These are phyloP conservation scores for Mimas tiliae DNA, from an alignment of 2,888 invertebrate species.

Conservation along the genomic window DNA sequence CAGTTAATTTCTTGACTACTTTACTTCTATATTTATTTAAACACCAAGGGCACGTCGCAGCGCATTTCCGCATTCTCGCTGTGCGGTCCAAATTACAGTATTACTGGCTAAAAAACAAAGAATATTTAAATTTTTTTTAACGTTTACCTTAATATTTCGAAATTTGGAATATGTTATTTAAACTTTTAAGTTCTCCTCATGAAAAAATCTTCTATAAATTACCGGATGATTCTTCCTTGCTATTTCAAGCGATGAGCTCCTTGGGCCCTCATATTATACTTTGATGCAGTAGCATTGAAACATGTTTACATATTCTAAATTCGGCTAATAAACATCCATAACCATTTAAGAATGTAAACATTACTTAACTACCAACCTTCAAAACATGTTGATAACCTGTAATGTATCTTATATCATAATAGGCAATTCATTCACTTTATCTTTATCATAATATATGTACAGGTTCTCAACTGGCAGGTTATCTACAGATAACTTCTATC, in stretches of 20 bases:
- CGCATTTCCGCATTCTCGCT: conserved; percentile 21
- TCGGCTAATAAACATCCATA: background rate
- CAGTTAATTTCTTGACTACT: no score
- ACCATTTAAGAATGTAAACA: background rate
- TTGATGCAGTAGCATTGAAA: background rate
- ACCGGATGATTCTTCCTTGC: no score
- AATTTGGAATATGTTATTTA: no score
- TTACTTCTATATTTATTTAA: no score
- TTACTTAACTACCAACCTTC: background rate
- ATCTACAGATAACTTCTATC: background rate
- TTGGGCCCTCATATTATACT: background rate
- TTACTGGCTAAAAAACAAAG: no score
- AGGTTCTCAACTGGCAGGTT: background rate
- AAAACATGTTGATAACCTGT: background rate
- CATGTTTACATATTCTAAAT: background rate
- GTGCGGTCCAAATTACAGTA: background rate
- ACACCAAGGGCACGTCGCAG: no score
- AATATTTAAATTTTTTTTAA: no score
- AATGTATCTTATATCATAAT: background rate
- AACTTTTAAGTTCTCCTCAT: no score
- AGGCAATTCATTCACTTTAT: background rate
- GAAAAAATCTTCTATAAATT: no score
- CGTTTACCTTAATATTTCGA: no score
- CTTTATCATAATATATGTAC: background rate
- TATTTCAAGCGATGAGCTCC: no score